phyloP scores from a whole-genome alignment of 2,113 vertebrate genomes.

The Trichomycterus rosablanca region DNA sequence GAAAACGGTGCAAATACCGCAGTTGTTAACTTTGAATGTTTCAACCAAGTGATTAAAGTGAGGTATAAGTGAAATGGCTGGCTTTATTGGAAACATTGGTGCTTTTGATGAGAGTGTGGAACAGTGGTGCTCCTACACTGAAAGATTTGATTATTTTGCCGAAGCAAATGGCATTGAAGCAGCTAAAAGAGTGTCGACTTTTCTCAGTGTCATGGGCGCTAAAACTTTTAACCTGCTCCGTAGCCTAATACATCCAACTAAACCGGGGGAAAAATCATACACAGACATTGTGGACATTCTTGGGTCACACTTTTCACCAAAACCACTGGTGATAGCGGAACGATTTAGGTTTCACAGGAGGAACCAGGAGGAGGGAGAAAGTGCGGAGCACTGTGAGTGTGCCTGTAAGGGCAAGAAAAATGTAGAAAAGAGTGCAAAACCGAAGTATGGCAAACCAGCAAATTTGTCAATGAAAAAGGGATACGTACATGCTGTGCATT shows the following conservation, averaged over 20 bases:
- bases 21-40: too few relatives aligned
- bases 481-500: too few relatives aligned
- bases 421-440: not conserved
- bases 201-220: not conserved
- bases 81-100: not conserved
- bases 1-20: too few relatives aligned
- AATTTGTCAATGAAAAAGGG: not conserved
- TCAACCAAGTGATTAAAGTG: not conserved
- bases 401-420: conserved; percentile 12
- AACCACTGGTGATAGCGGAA: conserved; percentile 27
- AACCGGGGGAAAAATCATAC: conserved; percentile 10
- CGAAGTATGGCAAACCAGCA: not conserved
- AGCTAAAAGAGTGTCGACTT: not conserved
- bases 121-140: not conserved
- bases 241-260: conserved; percentile 13
- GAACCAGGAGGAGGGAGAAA: conserved; percentile 31
- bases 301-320: conserved; percentile 14
- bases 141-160: not conserved
- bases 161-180: not conserved
- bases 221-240: conserved; percentile 3
- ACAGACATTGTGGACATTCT: conserved; percentile 14
- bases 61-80: not conserved
- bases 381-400: conserved; percentile 31
- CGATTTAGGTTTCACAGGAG: conserved; percentile 28
- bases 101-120: not conserved